Percentiles rank a stretch among this genome's conserved stretches.
phyloP scores from a whole-genome alignment of 1,140 invertebrate genomes.

The Pemphigus obesinymphae region DNA sequence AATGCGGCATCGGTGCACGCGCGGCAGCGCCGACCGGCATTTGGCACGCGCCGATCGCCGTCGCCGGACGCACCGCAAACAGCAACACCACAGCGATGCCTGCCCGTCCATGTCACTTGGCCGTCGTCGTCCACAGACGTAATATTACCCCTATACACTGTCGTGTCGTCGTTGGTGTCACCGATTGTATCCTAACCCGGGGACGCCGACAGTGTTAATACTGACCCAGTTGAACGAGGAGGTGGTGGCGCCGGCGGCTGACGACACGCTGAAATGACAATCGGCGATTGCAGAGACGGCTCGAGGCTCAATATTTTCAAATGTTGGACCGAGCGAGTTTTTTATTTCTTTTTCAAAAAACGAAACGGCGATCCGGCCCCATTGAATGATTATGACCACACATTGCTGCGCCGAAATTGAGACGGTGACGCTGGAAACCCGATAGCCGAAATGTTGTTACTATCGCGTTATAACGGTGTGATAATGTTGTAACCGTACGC shows the following conservation, averaged over 20 bases:
- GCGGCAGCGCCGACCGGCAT: slow-evolving; percentile 38
- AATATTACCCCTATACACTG: too few relatives aligned
- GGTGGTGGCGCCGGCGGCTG: slow-evolving; percentile 14
- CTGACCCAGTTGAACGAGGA: slow-evolving; percentile 42
- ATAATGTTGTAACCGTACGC: background rate
- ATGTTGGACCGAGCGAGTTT: too few relatives aligned
- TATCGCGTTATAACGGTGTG: too few relatives aligned
- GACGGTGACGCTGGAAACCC: too few relatives aligned
- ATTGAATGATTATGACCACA: too few relatives aligned
- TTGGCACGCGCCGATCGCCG: background rate
- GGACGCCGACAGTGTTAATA: slow-evolving; percentile 42
- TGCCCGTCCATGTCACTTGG: background rate
- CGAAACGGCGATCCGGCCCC: too few relatives aligned
- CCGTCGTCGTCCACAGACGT: too few relatives aligned
- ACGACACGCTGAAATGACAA: background rate
- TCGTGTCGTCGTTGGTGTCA: slow-evolving; percentile 33
- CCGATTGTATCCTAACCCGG: background rate
- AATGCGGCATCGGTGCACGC: slow-evolving; percentile 11
- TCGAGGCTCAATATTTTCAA: too few relatives aligned
- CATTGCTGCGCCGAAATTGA: too few relatives aligned
- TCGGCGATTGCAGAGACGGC: background rate
- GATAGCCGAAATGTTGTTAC: too few relatives aligned
- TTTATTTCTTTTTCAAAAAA: too few relatives aligned
- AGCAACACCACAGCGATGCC: background rate
- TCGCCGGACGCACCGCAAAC: background rate